Evolutionary conservation across 2,797 vertebrate genomes (phyloP), one percentile per base, ranked within the genome.

Genomic region (Epinephelus awoara): DNA sequence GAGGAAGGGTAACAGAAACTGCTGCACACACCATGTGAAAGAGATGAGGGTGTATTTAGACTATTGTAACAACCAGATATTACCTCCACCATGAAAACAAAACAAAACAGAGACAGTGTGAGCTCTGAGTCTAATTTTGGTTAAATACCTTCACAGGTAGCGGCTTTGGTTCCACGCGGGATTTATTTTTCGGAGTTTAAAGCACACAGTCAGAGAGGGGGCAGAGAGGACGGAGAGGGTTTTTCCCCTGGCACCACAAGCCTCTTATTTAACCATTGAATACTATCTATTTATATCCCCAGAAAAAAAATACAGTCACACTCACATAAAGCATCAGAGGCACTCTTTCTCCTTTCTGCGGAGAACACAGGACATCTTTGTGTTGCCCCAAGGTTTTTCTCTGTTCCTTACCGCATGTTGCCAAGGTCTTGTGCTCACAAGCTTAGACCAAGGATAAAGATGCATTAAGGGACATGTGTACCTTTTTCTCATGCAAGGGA

Each of bases 301-400:
- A 79, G 73, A 67, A 78, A 88, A 88, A 87, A 88, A 88, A 87
- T 75, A 86, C 57, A 78, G 77, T 77, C 73, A 50, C 81, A 82
- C 68, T 77, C 79, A 47, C 77, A 88, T 40, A 80, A 79, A 83
- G 85, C 77, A 80, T 85, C 75, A 85, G 85, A 85, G 52, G 71
- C 57, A 23, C 72, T 65, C 72, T 82, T 81, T 89, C 72, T 91
- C 61, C 87, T 81, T 69, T 87, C 67, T 63, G 77, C 27, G 47
- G 52, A 85, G 85, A 85, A 94, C 89, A 92, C 86, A 93, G 83
- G 58, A 69, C 69, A 61, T 80, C 88, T 91, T 90, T 93, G 83
- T 93, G 89, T 67, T 61, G 79, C 74, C 83, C 42, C 80, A 67
- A 87, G 88, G 71, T 86, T 83, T 87, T 67, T 62, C 86, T 87